Evolutionary conservation across 2,888 invertebrate genomes (phyloP).

Genomic region (Epinotia ramella): DNA sequence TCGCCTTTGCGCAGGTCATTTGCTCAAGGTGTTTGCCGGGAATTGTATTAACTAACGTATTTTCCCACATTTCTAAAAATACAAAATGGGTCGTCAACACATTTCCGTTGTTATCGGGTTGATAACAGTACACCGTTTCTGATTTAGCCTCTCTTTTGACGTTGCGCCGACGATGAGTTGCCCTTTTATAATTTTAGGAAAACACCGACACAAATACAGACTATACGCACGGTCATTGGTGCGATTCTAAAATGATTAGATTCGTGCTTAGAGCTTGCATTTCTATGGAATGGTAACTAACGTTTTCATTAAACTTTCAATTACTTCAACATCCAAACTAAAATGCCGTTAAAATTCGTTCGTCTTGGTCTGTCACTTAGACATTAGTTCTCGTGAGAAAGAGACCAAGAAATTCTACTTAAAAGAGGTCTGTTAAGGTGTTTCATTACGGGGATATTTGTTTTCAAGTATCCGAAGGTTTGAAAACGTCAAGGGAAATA

Average conservation of each 20-base stretch:
- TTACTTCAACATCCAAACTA: no score
- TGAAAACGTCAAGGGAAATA: background rate
- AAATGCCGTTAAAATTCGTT: no score
- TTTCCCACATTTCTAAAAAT: conserved; percentile 22
- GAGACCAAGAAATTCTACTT: no score
- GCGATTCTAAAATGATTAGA: background rate
- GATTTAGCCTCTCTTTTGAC: conserved; percentile 37
- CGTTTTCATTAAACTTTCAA: no score
- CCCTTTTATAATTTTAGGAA: conserved; percentile 27
- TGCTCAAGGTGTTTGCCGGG: background rate
- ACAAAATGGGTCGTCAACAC: conserved; percentile 33
- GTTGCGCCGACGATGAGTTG: conserved; percentile 34
- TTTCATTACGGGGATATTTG: no score
- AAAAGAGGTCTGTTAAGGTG: no score
- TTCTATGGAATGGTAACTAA: no score
- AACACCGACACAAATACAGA: background rate
- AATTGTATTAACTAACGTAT: background rate
- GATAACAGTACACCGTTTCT: conserved; percentile 42
- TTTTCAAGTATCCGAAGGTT: background rate
- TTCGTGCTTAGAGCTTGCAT: background rate
- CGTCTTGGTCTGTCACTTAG: no score
- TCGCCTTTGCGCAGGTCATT: no score
- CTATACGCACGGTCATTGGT: background rate
- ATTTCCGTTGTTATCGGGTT: conserved; percentile 38
- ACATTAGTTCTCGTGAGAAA: no score